Percentiles rank a stretch among this genome's conserved stretches.
phyloP scores from a whole-genome alignment of 2,113 vertebrate genomes.

The Dasypus novemcinctus region DNA sequence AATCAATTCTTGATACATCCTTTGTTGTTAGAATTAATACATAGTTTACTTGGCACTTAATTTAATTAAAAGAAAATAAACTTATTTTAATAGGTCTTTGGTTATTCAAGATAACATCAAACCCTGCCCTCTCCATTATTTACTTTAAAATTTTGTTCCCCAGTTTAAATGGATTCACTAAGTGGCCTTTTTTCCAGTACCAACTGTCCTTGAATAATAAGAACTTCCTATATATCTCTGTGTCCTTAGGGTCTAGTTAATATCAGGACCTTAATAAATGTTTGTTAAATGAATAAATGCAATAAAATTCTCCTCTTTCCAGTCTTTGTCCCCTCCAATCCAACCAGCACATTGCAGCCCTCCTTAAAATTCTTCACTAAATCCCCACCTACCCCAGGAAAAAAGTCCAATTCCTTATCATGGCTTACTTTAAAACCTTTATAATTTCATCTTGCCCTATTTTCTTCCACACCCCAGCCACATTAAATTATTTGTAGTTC shows the following conservation, averaged over 20 bases:
- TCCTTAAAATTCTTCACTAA: not conserved
- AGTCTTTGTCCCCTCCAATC: not conserved
- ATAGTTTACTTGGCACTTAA: not conserved
- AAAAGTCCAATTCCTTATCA: not conserved
- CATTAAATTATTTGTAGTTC: not conserved
- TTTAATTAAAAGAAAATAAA: constrained; percentile 44
- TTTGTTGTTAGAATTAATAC: constrained; percentile 15
- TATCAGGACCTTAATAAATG: not conserved
- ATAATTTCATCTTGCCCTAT: not conserved
- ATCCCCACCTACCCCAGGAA: not conserved
- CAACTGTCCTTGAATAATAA: not conserved
- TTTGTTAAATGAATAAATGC: constrained; percentile 31
- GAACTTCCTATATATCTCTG: not conserved
- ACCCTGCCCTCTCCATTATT: not conserved
- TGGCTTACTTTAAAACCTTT: not conserved
- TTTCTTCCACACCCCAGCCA: not conserved
- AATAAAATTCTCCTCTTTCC: not conserved
- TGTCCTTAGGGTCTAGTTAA: not conserved
- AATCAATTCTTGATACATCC: not conserved
- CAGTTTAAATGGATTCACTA: constrained; percentile 28
- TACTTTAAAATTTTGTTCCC: constrained; percentile 5
- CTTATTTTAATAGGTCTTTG: not conserved
- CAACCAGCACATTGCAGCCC: not conserved
- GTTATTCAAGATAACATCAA: not conserved
- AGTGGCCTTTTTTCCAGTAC: not conserved